Evolutionary conservation across 2,888 invertebrate species (phyloP), one percentile per base, ranked within the genome.

Genomic region (Aspidiotus destructor): DNA sequence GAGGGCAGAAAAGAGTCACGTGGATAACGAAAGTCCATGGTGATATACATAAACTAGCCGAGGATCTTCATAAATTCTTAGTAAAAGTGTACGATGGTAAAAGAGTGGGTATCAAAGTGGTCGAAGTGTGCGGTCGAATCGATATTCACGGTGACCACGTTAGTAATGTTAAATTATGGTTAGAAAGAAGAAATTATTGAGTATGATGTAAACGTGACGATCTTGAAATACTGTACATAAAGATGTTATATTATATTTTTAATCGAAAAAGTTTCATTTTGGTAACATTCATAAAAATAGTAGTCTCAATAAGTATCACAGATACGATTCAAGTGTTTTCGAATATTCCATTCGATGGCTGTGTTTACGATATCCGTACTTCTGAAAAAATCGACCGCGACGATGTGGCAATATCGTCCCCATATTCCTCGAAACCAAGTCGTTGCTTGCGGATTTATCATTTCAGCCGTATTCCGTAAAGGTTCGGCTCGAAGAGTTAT

Each of bases 41-140:
- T 1, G 88, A 96, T 76, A 89, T 95, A 74, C 92, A 92, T 89
- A 74, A 79, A 42, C 75, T 92, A 72, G 87, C 88, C 73, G 80
- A 83, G 53, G 87, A 89, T 72, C 75, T 93, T 54, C 83, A 83
- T 70, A 74, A 78, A 10, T 82, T 84, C 73, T 78, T 92, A 40
- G 41, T 54, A 54, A 17, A 42, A 8, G n/a, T 16, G 1, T 2
- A 28, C 9, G 11, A 8, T 7, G n/a, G 15, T 17, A 68, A 55
- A 54, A 40, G 68, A n/a, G 52, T 88, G 10, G 83, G 85, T 73
- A 83, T 84, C 8, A 84, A 86, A 75, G 85, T 92, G 3, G 86
- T 91, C 74, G 93, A 93, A 80, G 81, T 89, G 71, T 81, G 79
- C 41, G 83, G 85, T 70, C 81, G 80, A 73, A 85, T 93, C 69